Conservation (phyloP, 2,888 invertebrate species). For the Aporophyla lueneburgensis region DNA sequence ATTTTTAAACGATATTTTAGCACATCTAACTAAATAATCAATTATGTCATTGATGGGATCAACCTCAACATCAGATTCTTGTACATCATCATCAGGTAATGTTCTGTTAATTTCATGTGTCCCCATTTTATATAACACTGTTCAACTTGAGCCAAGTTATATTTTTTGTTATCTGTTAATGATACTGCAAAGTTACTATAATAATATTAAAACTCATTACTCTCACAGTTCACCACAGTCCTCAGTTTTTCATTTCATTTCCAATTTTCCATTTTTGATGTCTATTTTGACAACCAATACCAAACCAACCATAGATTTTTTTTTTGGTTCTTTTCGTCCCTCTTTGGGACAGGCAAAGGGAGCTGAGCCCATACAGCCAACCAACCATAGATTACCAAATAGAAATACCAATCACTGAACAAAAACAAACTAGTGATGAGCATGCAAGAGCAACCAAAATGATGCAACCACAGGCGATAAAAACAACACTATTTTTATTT, state of each 20-base stretch:
- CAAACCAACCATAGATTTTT: too few species aligned
- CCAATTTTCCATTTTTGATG: too few species aligned
- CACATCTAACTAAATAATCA: slow-evolving; percentile 91
- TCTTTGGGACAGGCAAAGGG: too few species aligned
- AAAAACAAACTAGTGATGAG: too few species aligned
- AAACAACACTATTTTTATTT: too few species aligned
- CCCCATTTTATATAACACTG: slow-evolving; percentile 34
- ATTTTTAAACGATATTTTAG: slow-evolving; percentile 94
- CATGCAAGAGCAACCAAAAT: too few species aligned
- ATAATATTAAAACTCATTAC: not conserved
- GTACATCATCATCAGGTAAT: slow-evolving; percentile 13
- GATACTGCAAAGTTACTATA: not conserved
- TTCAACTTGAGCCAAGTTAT: not conserved
- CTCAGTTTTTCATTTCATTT: not conserved
- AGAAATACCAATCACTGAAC: too few species aligned
- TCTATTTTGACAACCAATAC: too few species aligned
- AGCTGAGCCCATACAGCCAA: too few species aligned
- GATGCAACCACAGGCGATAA: too few species aligned
- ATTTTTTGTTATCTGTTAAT: not conserved
- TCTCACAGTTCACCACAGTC: not conserved
- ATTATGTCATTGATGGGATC: slow-evolving; percentile 91
- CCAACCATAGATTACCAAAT: too few species aligned
- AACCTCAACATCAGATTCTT: slow-evolving; percentile 66
- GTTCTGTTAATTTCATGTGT: not conserved
- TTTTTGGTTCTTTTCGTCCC: too few species aligned